Evolutionary conservation across 2,797 vertebrate genomes (phyloP).

Genomic region (Enteromius argenteus): DNA sequence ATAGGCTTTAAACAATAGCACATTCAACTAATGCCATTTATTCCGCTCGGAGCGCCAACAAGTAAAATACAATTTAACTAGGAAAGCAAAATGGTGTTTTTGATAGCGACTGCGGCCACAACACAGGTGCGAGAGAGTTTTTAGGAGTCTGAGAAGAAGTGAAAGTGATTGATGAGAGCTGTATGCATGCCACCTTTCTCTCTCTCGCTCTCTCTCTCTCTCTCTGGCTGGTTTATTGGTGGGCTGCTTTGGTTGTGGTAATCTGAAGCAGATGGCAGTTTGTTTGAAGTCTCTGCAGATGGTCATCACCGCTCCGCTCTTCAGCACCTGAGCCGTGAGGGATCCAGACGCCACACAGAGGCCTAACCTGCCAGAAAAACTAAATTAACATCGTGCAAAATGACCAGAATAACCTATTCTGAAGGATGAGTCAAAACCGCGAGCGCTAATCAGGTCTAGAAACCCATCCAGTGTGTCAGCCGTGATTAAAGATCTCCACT

Average conservation of each 20-base stretch:
- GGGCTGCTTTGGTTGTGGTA: slow-evolving; percentile 73
- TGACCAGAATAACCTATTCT: slow-evolving; percentile 34
- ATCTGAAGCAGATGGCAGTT: slow-evolving; percentile 80
- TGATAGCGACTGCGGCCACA: slow-evolving; percentile 15
- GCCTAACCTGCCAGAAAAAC: slow-evolving; percentile 69
- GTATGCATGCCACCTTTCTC: slow-evolving; percentile 45
- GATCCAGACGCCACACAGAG: slow-evolving; percentile 71
- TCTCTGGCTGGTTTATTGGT: slow-evolving; percentile 52
- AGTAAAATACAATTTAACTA: background rate
- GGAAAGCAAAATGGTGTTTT: background rate
- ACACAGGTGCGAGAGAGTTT: slow-evolving; percentile 22
- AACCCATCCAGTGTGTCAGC: background rate
- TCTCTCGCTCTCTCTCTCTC: slow-evolving; percentile 52
- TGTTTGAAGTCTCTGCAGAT: slow-evolving; percentile 83
- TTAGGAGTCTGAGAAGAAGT: slow-evolving; percentile 21
- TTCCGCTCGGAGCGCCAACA: background rate
- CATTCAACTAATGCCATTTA: background rate
- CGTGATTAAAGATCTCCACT: background rate
- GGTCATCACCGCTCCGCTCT: slow-evolving; percentile 76
- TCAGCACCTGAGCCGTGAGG: slow-evolving; percentile 75
- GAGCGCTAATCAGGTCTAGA: slow-evolving; percentile 12
- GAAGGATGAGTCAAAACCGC: slow-evolving; percentile 35
- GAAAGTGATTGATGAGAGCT: slow-evolving; percentile 52
- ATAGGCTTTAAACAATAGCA: background rate
- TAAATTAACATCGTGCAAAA: slow-evolving; percentile 19